A percentile compares a stretch with the other conserved stretches of the same genome.
Evolutionary conservation across 1,140 invertebrate species (phyloP).

Genomic region (Halictus rubicundus): DNA sequence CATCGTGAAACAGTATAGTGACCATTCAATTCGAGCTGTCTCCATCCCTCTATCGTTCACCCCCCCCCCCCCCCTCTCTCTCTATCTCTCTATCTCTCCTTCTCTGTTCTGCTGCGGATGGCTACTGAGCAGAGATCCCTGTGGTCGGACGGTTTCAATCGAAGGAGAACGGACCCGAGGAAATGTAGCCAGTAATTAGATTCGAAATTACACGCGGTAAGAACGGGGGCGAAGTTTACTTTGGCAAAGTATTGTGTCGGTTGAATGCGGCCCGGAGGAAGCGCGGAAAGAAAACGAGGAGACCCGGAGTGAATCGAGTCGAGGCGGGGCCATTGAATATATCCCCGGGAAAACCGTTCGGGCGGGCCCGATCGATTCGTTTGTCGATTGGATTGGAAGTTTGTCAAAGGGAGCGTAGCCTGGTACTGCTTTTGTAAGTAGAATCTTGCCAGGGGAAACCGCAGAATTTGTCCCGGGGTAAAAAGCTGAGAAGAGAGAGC

Average conservation of each 20-base stretch:
- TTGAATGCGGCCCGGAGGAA: not conserved
- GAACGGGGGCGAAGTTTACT: constrained; percentile 4
- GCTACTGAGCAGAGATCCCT: not conserved
- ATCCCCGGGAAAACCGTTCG: constrained; percentile 5
- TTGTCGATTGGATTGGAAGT: constrained; percentile 51
- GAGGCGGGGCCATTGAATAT: constrained; percentile 35
- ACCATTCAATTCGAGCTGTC: too few relatives aligned
- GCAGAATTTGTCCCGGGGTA: constrained; percentile 40
- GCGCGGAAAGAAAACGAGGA: not conserved
- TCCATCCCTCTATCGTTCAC: too few relatives aligned
- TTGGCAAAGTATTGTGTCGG: constrained; percentile 20
- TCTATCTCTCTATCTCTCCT: too few relatives aligned
- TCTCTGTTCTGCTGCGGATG: not conserved
- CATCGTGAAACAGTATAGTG: too few relatives aligned
- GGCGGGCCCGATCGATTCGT: constrained; percentile 39
- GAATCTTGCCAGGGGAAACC: constrained; percentile 30
- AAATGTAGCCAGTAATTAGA: constrained; percentile 20
- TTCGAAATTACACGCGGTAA: constrained; percentile 20
- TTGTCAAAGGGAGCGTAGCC: constrained; percentile 40
- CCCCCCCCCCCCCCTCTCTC: too few relatives aligned
- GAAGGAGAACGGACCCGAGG: not conserved
- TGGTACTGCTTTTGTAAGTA: constrained; percentile 37
- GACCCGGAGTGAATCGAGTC: not conserved
- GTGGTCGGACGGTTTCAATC: not conserved
- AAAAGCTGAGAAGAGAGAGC: constrained; percentile 8